These are phyloP conservation scores for Chinchilla lanigera DNA, from an alignment of 2,113 vertebrate genomes.

Conservation along the genomic window DNA sequence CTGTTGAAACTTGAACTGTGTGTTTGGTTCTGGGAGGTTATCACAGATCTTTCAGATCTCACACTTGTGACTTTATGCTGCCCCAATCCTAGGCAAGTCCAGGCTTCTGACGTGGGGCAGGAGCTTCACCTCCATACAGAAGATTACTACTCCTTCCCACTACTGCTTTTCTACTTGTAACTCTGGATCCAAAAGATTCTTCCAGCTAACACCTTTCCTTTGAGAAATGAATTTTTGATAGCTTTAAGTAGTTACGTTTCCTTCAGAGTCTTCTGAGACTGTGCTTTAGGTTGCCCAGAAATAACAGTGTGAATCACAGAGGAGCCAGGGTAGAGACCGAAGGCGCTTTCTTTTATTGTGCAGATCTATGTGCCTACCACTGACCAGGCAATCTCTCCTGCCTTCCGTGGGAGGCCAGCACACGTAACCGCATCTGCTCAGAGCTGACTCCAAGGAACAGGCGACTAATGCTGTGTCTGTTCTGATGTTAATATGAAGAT, in stretches of 20 bases:
- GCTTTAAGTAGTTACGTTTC: neutral
- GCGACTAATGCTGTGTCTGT: neutral
- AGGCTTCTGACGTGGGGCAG: neutral
- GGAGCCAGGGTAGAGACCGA: accelerated
- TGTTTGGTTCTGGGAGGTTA: neutral
- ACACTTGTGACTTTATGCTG: neutral
- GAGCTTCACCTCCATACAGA: neutral
- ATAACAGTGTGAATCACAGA: accelerated
- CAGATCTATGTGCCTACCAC: neutral
- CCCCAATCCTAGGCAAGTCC: neutral
- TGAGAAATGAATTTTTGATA: neutral
- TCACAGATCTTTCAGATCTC: neutral
- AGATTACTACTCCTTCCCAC: neutral
- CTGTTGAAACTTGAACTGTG: neutral
- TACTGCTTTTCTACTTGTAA: neutral
- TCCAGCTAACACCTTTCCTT: neutral
- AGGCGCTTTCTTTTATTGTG: neutral
- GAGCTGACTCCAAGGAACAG: neutral
- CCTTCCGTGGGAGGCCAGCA: neutral
- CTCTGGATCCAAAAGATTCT: neutral
- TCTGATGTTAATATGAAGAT: neutral
- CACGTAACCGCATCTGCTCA: neutral
- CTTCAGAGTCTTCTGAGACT: neutral
- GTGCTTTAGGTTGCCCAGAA: neutral
- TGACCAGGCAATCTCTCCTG: too few relatives aligned